Evolutionary conservation across 2,113 vertebrate species (phyloP).

Genomic region (Willisornis vidua): DNA sequence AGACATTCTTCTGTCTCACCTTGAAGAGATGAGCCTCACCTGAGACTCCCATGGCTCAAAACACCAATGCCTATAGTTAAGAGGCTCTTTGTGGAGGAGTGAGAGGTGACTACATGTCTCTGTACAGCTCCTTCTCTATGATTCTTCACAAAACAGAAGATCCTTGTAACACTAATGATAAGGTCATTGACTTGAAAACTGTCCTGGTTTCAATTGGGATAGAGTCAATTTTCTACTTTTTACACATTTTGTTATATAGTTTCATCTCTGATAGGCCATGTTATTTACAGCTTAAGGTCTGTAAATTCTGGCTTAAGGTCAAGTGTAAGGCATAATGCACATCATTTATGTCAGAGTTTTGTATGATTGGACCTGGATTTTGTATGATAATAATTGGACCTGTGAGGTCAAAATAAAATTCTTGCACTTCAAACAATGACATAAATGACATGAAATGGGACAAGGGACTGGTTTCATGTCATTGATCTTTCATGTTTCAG

Average conservation of each 20-base stretch:
- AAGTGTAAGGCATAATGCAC: neutral
- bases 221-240: neutral
- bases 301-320: neutral
- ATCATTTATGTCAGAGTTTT: neutral
- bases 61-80: neutral
- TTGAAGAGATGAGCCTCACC: neutral
- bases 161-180: neutral
- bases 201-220: neutral
- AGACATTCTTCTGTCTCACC: neutral
- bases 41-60: neutral
- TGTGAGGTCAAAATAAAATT: neutral
- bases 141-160: neutral
- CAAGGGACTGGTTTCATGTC: neutral
- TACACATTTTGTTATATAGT: neutral
- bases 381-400: neutral
- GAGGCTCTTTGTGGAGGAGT: neutral
- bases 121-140: neutral
- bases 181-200: neutral
- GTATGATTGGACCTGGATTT: neutral
- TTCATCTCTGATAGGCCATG: neutral
- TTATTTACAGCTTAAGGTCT: neutral
- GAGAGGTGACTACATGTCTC: fast-evolving
- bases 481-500: constrained; percentile 1
- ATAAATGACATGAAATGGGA: neutral
- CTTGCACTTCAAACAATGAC: neutral